Percentiles rank a stretch among this genome's conserved stretches.
These are phyloP conservation scores for Chloroceryle inda DNA, from an alignment of 2,797 vertebrate species.

Conservation along the genomic window DNA sequence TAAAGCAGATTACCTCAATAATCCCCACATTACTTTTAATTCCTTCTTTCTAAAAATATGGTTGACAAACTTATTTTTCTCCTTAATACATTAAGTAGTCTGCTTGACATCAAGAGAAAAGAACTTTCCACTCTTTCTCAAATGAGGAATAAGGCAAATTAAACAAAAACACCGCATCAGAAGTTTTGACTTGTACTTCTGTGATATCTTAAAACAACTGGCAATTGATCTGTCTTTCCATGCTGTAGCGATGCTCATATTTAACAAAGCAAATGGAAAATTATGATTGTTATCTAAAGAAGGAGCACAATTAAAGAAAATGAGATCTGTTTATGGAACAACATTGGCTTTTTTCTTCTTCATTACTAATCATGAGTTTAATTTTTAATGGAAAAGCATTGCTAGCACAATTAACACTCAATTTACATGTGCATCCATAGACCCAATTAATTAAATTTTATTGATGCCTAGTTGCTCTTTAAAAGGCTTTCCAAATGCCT, in stretches of 20 bases:
- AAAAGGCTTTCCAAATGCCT: conserved; percentile 84
- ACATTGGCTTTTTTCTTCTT: conserved; percentile 54
- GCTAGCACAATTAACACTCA: conserved; percentile 85
- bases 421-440: conserved; percentile 85
- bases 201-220: neutral
- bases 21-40: neutral
- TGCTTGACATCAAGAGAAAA: conserved; percentile 38
- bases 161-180: neutral
- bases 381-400: conserved; percentile 86
- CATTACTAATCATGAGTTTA: conserved; percentile 82
- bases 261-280: conserved; percentile 65
- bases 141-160: conserved; percentile 20
- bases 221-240: neutral
- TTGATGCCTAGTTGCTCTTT: conserved; percentile 84
- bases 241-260: conserved; percentile 35
- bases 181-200: conserved; percentile 42
- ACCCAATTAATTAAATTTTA: conserved; percentile 87
- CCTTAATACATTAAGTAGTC: neutral
- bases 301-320: conserved; percentile 71
- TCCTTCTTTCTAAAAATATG: neutral
- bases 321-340: conserved; percentile 76
- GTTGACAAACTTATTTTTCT: neutral
- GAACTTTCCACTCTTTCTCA: conserved; percentile 48
- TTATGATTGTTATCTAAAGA: conserved; percentile 75
- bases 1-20: neutral